A percentile compares a stretch with the other conserved stretches of the same genome.
These are phyloP conservation scores for Dreissena polymorpha DNA, from an alignment of 1,140 invertebrate species.

Conservation along the genomic window DNA sequence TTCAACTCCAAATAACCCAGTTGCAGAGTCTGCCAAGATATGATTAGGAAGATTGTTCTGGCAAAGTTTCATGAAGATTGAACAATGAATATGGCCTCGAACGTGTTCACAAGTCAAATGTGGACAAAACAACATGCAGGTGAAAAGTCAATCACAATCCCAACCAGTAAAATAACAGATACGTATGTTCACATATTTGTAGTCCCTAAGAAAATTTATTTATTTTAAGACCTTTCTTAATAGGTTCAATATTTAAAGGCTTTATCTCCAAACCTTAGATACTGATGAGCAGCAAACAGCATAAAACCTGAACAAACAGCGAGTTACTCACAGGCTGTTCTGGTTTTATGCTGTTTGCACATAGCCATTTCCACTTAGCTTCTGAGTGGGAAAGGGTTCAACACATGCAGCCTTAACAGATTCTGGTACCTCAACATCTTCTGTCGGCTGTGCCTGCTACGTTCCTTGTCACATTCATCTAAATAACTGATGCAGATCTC, in stretches of 20 bases:
- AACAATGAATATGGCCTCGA: neutral
- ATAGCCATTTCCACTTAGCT: no score
- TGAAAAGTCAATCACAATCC: neutral
- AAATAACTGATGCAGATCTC: slow-evolving; percentile 96
- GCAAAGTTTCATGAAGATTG: neutral
- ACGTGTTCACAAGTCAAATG: neutral
- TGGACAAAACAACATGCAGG: neutral
- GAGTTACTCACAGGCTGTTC: no score
- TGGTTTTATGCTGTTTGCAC: no score
- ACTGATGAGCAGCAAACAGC: no score
- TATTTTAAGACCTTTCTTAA: no score
- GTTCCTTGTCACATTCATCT: slow-evolving; percentile 89
- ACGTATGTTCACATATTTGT: neutral
- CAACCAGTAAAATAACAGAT: neutral
- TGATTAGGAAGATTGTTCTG: neutral
- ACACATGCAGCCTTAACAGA: neutral
- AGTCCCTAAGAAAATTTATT: no score
- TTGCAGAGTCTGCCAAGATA: neutral
- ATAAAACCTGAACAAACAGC: no score
- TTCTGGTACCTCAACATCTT: slow-evolving; percentile 87
- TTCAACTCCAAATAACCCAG: no score
- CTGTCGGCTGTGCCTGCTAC: slow-evolving; percentile 92
- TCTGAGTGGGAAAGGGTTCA: no score
- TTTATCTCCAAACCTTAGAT: no score
- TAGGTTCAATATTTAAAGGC: no score